Conservation (phyloP, 2,797 vertebrate genomes). For the Oryzias dopingdopingensis region DNA sequence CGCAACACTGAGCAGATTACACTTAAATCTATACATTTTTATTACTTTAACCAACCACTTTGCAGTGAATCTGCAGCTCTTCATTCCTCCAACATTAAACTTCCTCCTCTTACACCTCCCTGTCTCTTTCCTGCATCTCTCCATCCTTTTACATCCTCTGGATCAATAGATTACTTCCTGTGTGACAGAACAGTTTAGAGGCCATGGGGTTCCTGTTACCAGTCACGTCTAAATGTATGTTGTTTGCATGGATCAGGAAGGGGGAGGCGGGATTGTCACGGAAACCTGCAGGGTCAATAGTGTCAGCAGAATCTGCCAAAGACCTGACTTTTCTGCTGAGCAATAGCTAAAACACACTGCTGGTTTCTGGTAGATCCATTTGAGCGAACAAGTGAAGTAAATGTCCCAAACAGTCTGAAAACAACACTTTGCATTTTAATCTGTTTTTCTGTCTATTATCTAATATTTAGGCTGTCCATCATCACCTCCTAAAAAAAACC, state of each 20-base stretch:
- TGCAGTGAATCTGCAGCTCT: slow-evolving; percentile 14
- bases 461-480: slow-evolving; percentile 18
- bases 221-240: slow-evolving; percentile 27
- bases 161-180: slow-evolving; percentile 82
- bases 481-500: slow-evolving; percentile 2
- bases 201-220: slow-evolving; percentile 62
- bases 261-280: slow-evolving; percentile 40
- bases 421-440: slow-evolving; percentile 4
- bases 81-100: slow-evolving; percentile 17
- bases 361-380: not conserved
- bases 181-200: slow-evolving; percentile 74
- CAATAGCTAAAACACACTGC: too few species aligned
- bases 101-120: slow-evolving; percentile 13
- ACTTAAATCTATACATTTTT: slow-evolving; percentile 5
- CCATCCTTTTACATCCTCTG: slow-evolving; percentile 34
- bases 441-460: slow-evolving; percentile 2
- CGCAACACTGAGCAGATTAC: not conserved
- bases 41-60: slow-evolving; percentile 11
- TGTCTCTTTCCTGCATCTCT: slow-evolving; percentile 26
- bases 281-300: slow-evolving; percentile 43
- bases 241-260: slow-evolving; percentile 14
- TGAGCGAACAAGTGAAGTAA: not conserved
- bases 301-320: slow-evolving; percentile 11
- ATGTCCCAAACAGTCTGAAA: not conserved
- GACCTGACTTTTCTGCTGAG: too few species aligned